These are phyloP conservation scores for Alosa alosa DNA, from an alignment of 2,113 vertebrate genomes.

Conservation along the genomic window DNA sequence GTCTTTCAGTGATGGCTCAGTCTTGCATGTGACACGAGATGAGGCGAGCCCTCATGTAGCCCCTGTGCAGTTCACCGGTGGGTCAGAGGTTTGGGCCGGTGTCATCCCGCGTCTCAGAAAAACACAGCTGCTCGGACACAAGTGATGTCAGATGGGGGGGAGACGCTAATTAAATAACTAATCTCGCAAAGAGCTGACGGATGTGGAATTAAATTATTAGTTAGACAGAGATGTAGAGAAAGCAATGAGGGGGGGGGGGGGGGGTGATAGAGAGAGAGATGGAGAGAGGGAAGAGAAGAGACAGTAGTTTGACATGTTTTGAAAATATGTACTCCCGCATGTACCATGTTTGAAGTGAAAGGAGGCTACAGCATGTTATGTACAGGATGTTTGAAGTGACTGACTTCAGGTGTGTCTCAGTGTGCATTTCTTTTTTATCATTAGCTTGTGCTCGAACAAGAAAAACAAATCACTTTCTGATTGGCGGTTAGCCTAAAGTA, in stretches of 20 bases:
- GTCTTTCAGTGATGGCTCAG: not conserved
- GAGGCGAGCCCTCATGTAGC: conserved; percentile 32
- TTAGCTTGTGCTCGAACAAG: not conserved
- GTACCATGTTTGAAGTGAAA: not conserved
- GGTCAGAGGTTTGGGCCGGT: conserved; percentile 64
- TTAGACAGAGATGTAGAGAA: conserved; percentile 20
- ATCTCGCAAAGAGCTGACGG: conserved; percentile 46
- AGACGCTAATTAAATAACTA: conserved; percentile 62
- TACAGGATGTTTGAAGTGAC: not conserved
- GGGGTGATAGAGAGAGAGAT: not conserved
- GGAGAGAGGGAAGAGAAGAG: not conserved
- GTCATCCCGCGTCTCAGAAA: conserved; percentile 63
- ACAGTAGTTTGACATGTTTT: conserved; percentile 17
- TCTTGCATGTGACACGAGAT: not conserved
- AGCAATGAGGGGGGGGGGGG: not conserved
- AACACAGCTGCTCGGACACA: conserved; percentile 69
- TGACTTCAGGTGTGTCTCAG: conserved; percentile 9
- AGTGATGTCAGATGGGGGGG: conserved; percentile 61
- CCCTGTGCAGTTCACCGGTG: conserved; percentile 61
- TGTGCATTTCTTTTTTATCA: not conserved
- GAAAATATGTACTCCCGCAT: conserved; percentile 19
- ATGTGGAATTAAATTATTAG: conserved; percentile 43
- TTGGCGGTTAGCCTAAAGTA: not conserved
- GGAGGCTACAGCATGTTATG: not conserved
- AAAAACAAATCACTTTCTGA: not conserved